These are phyloP conservation scores for Trachelus stipa DNA, from an alignment of 2,888 invertebrate genomes.

Conservation along the genomic window DNA sequence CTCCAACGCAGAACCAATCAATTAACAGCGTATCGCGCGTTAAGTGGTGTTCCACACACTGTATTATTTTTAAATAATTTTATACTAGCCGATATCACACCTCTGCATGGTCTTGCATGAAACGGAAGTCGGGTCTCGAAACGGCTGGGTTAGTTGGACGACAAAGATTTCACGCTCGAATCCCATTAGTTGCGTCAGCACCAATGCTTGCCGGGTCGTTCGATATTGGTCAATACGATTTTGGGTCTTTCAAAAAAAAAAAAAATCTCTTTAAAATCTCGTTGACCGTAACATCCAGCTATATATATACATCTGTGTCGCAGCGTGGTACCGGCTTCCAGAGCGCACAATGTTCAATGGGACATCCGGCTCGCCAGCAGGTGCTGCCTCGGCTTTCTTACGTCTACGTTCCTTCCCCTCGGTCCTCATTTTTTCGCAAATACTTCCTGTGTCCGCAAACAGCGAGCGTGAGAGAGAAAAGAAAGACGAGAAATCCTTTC, in stretches of 20 bases:
- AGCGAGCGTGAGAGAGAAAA: neutral
- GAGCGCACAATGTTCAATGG: constrained; percentile 52
- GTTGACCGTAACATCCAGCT: constrained; percentile 34
- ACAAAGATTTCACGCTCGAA: constrained; percentile 51
- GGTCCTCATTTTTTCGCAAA: constrained; percentile 25
- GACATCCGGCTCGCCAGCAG: constrained; percentile 48
- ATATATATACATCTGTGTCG: constrained; percentile 6
- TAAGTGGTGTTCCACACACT: constrained; percentile 8
- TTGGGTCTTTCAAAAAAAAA: neutral
- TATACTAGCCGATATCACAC: neutral
- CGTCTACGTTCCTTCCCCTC: neutral
- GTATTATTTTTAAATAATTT: neutral
- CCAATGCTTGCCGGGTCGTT: neutral
- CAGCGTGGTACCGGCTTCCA: constrained; percentile 49
- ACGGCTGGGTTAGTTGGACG: constrained; percentile 40
- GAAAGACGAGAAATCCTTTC: too few relatives aligned
- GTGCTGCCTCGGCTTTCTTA: constrained; percentile 16
- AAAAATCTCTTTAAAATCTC: constrained; percentile 52
- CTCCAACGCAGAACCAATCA: constrained; percentile 49
- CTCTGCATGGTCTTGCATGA: neutral
- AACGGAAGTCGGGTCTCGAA: neutral
- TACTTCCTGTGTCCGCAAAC: constrained; percentile 12
- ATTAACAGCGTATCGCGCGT: constrained; percentile 47
- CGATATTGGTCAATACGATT: neutral
- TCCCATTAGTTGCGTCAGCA: constrained; percentile 22